Base-by-base conservation (phyloP, 2,888 invertebrate species). In the Phrixothrix hirtus region DNA sequence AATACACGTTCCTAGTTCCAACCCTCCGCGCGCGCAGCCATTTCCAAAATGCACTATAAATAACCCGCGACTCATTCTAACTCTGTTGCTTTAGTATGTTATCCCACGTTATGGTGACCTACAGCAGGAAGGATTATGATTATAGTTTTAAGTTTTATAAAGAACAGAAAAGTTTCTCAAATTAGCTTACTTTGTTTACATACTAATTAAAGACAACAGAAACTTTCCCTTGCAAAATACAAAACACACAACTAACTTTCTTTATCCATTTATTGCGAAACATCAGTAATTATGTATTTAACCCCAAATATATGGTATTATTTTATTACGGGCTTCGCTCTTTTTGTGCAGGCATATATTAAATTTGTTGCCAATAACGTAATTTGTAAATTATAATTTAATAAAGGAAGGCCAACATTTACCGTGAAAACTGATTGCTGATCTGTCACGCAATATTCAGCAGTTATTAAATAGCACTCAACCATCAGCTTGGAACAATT, bases 11-110 rank as follows among this genome's bases (percentile, higher is more conserved):
- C 34, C 50, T 43, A 55, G 55, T 39, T 47, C 38, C 39, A 39
- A 35, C 54, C 53, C 46, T 42, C 41, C 54, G 59, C 62, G 59
- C 57, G 61, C 63, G 63, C 63, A 62, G 59, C 57, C 44, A 17
- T 39, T 46, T 54, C 54, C 58, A 52, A 62, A 62, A 60, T 59
- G 60, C 62, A 62, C 62, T 62, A 62, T 62, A 62, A 62, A 62
- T 62, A 62, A 60, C 58, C 57, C 57, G 47, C 47, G 53, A 45
- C 57, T 58, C 62, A 63, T 63, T 62, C 61, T 55, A 56, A 21
- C 55, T 55, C 17, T 55, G 47, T 55, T 59, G 54, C 54, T 54
- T 39, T 38, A 37, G 38, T 39, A 27, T 32, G 31, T 34, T 43
- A 48, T 32, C 31, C 31, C 46, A 26, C 37, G 25, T 37, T 37